Evolutionary conservation across 2,888 invertebrate species (phyloP).

Genomic region (Bugulina stolonifera): DNA sequence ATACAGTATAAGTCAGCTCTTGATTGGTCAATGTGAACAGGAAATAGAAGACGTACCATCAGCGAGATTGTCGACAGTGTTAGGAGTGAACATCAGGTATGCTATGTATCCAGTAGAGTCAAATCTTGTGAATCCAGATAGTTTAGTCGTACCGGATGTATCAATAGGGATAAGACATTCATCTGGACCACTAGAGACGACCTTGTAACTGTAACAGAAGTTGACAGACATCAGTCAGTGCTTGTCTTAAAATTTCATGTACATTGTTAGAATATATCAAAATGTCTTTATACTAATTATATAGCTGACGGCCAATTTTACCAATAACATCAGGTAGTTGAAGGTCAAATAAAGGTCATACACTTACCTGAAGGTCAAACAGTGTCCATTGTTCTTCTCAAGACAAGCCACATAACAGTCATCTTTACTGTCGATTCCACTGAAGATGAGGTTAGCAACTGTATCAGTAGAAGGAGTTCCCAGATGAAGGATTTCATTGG

Average conservation of each 20-base stretch:
- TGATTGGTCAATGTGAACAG: too few relatives aligned
- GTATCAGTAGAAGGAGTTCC: background rate
- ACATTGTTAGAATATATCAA: too few relatives aligned
- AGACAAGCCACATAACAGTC: slow-evolving; percentile 8
- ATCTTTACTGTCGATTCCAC: background rate
- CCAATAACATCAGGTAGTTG: too few relatives aligned
- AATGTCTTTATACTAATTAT: too few relatives aligned
- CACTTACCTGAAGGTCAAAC: slow-evolving; percentile 9
- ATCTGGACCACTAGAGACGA: background rate
- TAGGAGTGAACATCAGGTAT: background rate
- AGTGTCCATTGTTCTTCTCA: background rate
- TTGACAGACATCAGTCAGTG: too few relatives aligned
- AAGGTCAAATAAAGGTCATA: background rate
- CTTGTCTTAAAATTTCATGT: too few relatives aligned
- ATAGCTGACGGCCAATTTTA: too few relatives aligned
- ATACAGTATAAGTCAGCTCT: too few relatives aligned
- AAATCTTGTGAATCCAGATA: background rate
- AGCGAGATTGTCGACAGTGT: background rate
- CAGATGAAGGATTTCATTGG: background rate
- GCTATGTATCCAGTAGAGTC: background rate
- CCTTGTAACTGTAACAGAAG: background rate
- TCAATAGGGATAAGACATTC: background rate
- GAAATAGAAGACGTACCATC: background rate
- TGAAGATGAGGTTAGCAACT: background rate
- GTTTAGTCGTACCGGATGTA: background rate